Evolutionary conservation across 1,140 invertebrate species (phyloP).

Genomic region (Sinonovacula constricta): DNA sequence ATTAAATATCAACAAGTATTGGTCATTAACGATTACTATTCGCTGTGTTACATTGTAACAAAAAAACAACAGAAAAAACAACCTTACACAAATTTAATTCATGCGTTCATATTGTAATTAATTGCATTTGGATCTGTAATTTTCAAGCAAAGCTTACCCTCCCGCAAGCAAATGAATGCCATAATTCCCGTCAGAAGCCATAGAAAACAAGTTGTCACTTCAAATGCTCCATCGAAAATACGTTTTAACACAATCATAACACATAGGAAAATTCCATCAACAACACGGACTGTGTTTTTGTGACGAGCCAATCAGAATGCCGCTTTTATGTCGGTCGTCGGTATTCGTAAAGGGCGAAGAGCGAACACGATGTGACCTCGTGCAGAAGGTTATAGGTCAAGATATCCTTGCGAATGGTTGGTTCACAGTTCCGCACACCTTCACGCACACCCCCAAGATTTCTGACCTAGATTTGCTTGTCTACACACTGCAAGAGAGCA

Average conservation of each 20-base stretch:
- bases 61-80: not conserved
- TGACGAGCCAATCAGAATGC: not conserved
- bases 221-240: conserved; percentile 44
- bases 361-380: too few species aligned
- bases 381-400: too few species aligned
- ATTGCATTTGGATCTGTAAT: not conserved
- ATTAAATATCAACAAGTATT: not conserved
- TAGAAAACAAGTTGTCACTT: conserved; percentile 14
- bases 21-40: not conserved
- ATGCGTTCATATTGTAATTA: not conserved
- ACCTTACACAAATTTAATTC: not conserved
- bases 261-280: not conserved
- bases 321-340: too few species aligned
- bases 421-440: too few species aligned
- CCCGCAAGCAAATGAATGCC: conserved; percentile 52
- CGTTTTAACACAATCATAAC: not conserved
- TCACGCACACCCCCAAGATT: too few species aligned
- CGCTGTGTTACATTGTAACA: not conserved
- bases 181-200: conserved; percentile 51
- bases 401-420: too few species aligned
- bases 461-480: too few species aligned
- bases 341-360: too few species aligned
- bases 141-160: conserved; percentile 38
- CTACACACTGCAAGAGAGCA: too few species aligned
- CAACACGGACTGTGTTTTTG: not conserved